phyloP scores from a whole-genome alignment of 2,888 invertebrate genomes.

The Amphipoea oculea region DNA sequence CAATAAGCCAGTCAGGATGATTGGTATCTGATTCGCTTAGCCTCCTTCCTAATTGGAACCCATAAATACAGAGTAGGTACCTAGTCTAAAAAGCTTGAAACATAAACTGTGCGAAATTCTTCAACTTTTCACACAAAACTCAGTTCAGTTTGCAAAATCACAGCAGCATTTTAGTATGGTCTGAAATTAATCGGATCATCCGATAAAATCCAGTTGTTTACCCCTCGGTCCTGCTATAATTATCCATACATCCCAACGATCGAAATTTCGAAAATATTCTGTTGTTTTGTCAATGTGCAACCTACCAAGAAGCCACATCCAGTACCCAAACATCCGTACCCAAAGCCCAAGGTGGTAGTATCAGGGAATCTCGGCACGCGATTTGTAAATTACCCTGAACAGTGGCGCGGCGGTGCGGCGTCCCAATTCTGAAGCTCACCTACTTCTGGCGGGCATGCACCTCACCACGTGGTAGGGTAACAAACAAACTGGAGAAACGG shows the following conservation, averaged over 20 bases:
- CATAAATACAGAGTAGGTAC: not conserved
- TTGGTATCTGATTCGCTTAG: not conserved
- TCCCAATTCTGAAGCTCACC: slow-evolving; percentile 55
- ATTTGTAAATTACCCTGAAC: slow-evolving; percentile 76
- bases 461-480: slow-evolving; percentile 35
- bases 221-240: not conserved
- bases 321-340: slow-evolving; percentile 5
- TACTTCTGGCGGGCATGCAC: slow-evolving; percentile 56
- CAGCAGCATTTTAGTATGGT: not conserved
- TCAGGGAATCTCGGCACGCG: slow-evolving; percentile 74
- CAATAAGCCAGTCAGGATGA: not conserved
- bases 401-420: slow-evolving; percentile 44
- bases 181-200: not conserved
- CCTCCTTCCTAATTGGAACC: not conserved
- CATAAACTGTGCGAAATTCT: not conserved
- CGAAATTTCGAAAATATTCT: too few relatives aligned
- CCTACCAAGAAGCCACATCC: slow-evolving; percentile 17
- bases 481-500: slow-evolving; percentile 9
- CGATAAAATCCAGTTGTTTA: not conserved
- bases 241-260: too few relatives aligned
- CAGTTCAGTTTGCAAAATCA: not conserved
- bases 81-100: not conserved
- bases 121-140: not conserved
- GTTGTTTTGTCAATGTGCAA: not conserved
- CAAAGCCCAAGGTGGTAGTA: slow-evolving; percentile 50